Base-by-base conservation (phyloP, 1,140 invertebrate genomes). In the Linepithema humile region DNA sequence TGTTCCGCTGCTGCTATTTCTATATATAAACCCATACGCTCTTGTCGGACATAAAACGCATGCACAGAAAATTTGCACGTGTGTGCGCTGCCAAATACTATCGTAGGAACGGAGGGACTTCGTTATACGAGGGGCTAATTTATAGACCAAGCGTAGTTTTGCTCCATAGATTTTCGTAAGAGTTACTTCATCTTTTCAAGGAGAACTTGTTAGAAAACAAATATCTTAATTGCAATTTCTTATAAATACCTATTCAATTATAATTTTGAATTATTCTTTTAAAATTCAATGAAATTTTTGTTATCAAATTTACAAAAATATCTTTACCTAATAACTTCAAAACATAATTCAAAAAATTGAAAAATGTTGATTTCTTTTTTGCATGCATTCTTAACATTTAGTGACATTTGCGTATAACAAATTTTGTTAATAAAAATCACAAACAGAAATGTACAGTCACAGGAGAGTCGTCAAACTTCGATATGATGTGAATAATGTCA, bases 1-100 rank as follows among this genome's bases (percentile, higher is more conserved):
- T 93, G 92, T 93, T 93, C 91, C 91, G 91, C 90, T 90, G 91
- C 88, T 87, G 90, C 89, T 93, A 92, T 91, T 93, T 93, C 91
- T 91, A 92, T 90, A 93, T 90, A 90, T 90, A 90, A 90, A 83
- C 82, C 64, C 62, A 82, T 84, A 82, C 82, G 83, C 75, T 65
- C 67, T 82, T 82, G 75, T 78, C 55, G 57, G n/a, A 26, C 53
- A 57, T 67, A 82, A 75, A 85, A 43, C 45, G 55, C 50, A 65
- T 55, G 26, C 20, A 23, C n/a, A 5, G 29, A 65, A 50, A 12
- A n/a, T 20, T 35, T 9, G 29, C 7, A n/a, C 40, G 53, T 60
- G 32, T 53, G 57, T 38, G 59, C 50, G n/a, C 62, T 73, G 59
- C 74, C 80, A 43, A 85, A 77, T 65, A 48, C 26, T 15, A 23